Evolutionary conservation across 2,113 vertebrate species (phyloP).

Genomic region (Pterocles gutturalis): DNA sequence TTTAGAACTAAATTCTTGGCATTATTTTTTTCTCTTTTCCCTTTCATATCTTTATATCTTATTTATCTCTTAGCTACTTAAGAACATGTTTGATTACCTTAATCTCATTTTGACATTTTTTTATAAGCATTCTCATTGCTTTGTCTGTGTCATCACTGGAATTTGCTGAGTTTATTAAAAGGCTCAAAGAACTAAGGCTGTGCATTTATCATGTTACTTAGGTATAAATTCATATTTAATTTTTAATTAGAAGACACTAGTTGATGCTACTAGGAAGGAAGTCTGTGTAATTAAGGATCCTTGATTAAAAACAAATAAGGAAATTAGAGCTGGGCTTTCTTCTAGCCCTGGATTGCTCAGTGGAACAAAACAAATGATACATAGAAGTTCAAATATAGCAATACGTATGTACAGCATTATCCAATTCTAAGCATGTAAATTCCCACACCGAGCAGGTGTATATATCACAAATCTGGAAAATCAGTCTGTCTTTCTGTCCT

Average conservation of each 20-base stretch:
- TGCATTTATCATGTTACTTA: slow-evolving; percentile 2
- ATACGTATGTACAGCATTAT: background rate
- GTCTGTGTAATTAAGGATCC: slow-evolving; percentile 2
- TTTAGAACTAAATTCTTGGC: slow-evolving; percentile 71
- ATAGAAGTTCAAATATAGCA: slow-evolving; percentile 20
- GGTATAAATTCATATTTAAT: background rate
- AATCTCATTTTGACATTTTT: slow-evolving; percentile 69
- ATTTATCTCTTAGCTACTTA: slow-evolving; percentile 62
- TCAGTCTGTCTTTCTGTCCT: background rate
- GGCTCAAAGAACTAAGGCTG: slow-evolving; percentile 9
- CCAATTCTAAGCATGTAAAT: background rate
- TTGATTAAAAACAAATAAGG: slow-evolving; percentile 58
- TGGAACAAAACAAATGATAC: slow-evolving; percentile 20
- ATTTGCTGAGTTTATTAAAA: slow-evolving; percentile 71
- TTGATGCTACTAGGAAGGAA: slow-evolving; percentile 32
- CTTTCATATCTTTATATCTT: slow-evolving; percentile 52
- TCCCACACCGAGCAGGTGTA: background rate
- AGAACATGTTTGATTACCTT: slow-evolving; percentile 60
- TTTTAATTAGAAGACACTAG: slow-evolving; percentile 37
- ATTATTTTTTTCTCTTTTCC: slow-evolving; percentile 11
- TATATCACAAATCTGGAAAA: background rate
- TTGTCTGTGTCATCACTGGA: slow-evolving; percentile 41
- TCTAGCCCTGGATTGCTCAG: background rate
- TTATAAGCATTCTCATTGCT: slow-evolving; percentile 37
- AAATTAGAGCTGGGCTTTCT: slow-evolving; percentile 17